phyloP scores from a whole-genome alignment of 2,113 vertebrate species.

The Agelaius phoeniceus region DNA sequence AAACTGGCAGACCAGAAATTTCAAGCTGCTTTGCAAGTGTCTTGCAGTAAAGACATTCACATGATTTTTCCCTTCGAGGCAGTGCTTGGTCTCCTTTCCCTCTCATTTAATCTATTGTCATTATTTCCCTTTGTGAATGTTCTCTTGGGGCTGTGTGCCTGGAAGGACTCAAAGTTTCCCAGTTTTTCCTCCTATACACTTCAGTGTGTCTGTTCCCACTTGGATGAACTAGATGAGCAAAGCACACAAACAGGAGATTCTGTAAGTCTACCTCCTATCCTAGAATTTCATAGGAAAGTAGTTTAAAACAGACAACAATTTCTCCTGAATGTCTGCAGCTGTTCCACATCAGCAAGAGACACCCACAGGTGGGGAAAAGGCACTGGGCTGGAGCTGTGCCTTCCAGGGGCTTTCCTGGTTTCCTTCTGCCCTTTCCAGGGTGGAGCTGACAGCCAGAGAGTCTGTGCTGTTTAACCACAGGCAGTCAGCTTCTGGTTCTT shows the following conservation, averaged over 20 bases:
- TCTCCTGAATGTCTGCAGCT: not conserved
- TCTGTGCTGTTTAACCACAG: not conserved
- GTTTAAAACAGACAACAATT: not conserved
- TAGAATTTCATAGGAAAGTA: not conserved
- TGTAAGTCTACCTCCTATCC: not conserved
- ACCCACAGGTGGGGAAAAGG: not conserved
- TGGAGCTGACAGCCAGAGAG: not conserved
- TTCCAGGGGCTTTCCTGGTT: not conserved
- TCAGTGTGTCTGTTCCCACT: not conserved
- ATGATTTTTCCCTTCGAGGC: not conserved
- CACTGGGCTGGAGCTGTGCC: not conserved
- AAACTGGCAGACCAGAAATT: not conserved
- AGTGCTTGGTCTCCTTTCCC: not conserved
- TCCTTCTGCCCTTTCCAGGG: not conserved
- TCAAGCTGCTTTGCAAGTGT: not conserved
- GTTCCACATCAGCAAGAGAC: not conserved
- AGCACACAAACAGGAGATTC: not conserved
- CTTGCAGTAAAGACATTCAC: not conserved
- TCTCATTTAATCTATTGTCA: not conserved
- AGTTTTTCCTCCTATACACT: not conserved
- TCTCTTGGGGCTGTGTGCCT: not conserved
- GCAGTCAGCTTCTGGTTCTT: not conserved
- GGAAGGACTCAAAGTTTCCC: not conserved
- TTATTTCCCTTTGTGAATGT: not conserved
- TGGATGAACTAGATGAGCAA: not conserved